Evolutionary conservation across 1,140 invertebrate species (phyloP).

Genomic region (Drosophila kohkoa): DNA sequence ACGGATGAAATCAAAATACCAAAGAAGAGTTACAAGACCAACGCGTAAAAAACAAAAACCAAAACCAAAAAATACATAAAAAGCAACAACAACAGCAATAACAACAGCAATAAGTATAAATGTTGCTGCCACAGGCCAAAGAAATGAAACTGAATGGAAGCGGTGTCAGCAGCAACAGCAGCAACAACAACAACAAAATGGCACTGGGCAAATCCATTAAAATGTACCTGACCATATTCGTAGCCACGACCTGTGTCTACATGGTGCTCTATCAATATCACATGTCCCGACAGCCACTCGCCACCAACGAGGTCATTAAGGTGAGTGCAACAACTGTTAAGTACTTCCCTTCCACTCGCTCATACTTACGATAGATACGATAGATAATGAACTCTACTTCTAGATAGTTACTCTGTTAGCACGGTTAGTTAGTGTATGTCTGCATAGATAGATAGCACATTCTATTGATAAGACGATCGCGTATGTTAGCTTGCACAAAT

Average conservation of each 20-base stretch:
- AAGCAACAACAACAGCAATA: constrained; percentile 18
- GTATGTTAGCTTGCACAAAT: constrained; percentile 18
- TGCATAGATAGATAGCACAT: constrained; percentile 19
- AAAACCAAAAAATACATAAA: constrained; percentile 6
- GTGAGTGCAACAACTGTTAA: constrained; percentile 49
- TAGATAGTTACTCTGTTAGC: not conserved
- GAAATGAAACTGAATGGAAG: constrained; percentile 41
- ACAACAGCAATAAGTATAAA: not conserved
- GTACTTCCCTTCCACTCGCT: not conserved
- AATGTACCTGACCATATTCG: constrained; percentile 85
- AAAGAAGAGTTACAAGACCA: constrained; percentile 54
- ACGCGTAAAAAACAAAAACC: constrained; percentile 59
- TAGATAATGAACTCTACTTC: constrained; percentile 8
- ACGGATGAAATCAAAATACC: constrained; percentile 74
- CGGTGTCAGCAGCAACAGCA: constrained; percentile 31
- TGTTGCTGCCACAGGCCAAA: constrained; percentile 33
- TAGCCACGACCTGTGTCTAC: constrained; percentile 83
- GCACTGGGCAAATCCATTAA: constrained; percentile 81
- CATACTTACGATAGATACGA: not conserved
- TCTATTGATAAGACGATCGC: constrained; percentile 24
- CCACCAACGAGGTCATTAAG: constrained; percentile 72
- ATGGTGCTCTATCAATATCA: constrained; percentile 84
- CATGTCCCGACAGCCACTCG: constrained; percentile 70
- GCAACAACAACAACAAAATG: constrained; percentile 70
- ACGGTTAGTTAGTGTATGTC: not conserved